These are phyloP conservation scores for Xylocopa sonorina DNA, from an alignment of 1,140 invertebrate species.

Conservation along the genomic window DNA sequence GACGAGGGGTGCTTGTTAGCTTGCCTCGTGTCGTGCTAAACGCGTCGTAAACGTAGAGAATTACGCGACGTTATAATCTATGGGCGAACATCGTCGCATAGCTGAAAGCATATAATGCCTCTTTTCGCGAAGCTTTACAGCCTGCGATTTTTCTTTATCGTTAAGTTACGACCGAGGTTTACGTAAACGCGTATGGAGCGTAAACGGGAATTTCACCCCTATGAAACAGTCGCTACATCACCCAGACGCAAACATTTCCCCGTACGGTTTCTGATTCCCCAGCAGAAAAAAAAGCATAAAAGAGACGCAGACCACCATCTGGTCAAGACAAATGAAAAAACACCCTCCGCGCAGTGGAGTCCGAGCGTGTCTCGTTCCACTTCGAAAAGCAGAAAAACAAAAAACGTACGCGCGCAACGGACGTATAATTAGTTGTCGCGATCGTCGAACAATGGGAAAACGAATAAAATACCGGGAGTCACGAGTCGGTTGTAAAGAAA, in stretches of 20 bases:
- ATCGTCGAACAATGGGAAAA: slow-evolving; percentile 32
- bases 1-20: not conserved
- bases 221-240: no score
- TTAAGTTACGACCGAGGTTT: no score
- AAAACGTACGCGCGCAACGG: not conserved
- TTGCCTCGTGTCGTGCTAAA: not conserved
- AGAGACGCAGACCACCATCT: not conserved
- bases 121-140: no score
- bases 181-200: no score
- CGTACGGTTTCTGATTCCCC: not conserved
- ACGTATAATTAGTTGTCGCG: slow-evolving; percentile 33
- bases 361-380: not conserved
- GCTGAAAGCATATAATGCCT: no score
- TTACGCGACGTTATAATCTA: not conserved
- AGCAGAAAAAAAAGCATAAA: not conserved
- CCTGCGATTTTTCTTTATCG: no score
- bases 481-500: slow-evolving; percentile 7
- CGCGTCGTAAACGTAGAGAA: not conserved
- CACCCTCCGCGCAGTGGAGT: not conserved
- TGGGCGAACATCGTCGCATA: no score
- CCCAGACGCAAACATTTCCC: not conserved
- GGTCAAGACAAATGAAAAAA: not conserved
- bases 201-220: no score
- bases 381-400: not conserved
- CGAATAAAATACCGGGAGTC: slow-evolving; percentile 25